phyloP scores from a whole-genome alignment of 2,113 vertebrate genomes.

The Phodopus roborovskii region DNA sequence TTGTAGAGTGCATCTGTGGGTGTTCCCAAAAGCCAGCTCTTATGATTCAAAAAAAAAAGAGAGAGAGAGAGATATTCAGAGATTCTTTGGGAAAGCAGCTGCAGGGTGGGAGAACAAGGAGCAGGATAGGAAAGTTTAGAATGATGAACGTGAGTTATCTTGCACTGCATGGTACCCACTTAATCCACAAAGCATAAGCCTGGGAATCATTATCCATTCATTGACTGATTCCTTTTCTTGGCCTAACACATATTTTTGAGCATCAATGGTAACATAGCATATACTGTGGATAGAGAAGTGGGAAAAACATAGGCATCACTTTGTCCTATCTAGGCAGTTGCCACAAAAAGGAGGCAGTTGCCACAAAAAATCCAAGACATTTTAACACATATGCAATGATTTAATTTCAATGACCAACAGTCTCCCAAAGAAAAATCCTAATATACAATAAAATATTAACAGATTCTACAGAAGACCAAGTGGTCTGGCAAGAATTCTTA shows the following conservation, averaged over 20 bases:
- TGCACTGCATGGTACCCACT: not conserved
- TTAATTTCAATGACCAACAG: not conserved
- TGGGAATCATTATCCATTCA: slow-evolving; percentile 20
- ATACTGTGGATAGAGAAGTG: not conserved
- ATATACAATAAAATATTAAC: not conserved
- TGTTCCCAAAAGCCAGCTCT: slow-evolving; percentile 59
- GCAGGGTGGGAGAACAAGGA: slow-evolving; percentile 39
- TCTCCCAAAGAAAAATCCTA: not conserved
- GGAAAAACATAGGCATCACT: not conserved
- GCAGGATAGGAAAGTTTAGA: not conserved
- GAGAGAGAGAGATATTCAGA: not conserved
- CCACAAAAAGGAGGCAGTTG: not conserved
- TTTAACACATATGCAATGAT: not conserved
- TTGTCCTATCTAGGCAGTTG: not conserved
- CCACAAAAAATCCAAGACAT: not conserved
- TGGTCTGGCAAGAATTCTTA: not conserved
- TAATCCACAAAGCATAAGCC: slow-evolving; percentile 4
- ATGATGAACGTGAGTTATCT: not conserved
- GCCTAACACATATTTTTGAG: not conserved
- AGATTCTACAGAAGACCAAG: not conserved
- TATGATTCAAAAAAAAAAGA: not conserved
- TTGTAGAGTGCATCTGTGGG: slow-evolving; percentile 64
- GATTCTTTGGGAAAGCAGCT: slow-evolving; percentile 74
- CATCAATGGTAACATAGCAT: not conserved
- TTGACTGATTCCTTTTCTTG: slow-evolving; percentile 31